Base-by-base conservation (phyloP, 2,888 invertebrate genomes). In the Lasioglossum malachurum region DNA sequence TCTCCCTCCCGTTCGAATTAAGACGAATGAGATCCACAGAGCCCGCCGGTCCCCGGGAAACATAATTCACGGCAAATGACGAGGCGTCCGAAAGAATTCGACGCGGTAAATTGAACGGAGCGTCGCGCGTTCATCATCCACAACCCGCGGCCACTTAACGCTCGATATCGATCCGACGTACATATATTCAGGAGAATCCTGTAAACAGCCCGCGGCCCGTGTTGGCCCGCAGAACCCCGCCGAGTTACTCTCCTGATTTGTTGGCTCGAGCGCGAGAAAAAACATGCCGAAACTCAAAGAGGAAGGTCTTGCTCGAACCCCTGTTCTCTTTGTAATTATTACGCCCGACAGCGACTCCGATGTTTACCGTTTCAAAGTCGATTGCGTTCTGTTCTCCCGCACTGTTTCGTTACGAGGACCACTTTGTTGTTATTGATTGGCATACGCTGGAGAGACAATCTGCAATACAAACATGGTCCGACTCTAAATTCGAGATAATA, bases 1-100 rank as follows among this genome's bases (percentile, higher is more conserved):
- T n/a, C 75, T 57, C 44, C 49, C 23, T n/a, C 23, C 53, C 2
- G 31, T 16, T 69, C 49, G 75, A 74, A 87, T 79, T 84, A 82
- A 78, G 78, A 84, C 84, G 81, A 76, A 85, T 44, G 64, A 27
- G 78, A 78, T 57, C 71, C 60, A 38, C 64, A 23, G 12, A 23
- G 49, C 44, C 12, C n/a, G 69, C 41, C n/a, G 46, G 27, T 72
- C 57, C 46, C 35, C 16, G 57, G 31, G 7, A 38, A 44, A 31
- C 78, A 35, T 44, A 72, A 71, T 78, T 78, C 78, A 41, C 19
- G 57, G 41, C 38, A 41, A 44, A 57, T 49, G 72, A 41, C 53
- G 72, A 64, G 72, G 53, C 38, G n/a, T 41, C 16, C 41, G 35
- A 74, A 35, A 35, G 41, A 57, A 73, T 74, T 46, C 76, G 31